These are phyloP conservation scores for Physeter macrocephalus DNA, from an alignment of 2,113 vertebrate genomes.

Conservation along the genomic window DNA sequence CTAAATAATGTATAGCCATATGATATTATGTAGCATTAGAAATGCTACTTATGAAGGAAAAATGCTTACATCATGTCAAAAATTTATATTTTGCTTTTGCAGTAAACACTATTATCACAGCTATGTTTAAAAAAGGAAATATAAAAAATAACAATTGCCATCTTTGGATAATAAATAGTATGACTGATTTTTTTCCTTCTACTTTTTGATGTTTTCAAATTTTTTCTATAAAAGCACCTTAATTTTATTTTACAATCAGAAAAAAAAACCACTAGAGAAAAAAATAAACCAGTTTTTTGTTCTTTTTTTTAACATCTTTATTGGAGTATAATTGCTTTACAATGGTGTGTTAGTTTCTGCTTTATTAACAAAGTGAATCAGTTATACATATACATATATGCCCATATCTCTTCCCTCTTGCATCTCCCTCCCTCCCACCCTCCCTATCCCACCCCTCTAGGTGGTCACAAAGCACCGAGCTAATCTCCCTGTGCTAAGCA, in stretches of 20 bases:
- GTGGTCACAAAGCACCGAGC: no score
- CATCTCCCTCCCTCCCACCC: no score
- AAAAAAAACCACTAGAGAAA: background rate
- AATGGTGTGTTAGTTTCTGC: no score
- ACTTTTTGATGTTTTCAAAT: background rate
- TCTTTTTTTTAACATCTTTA: no score
- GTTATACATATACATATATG: no score
- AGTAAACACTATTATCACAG: background rate
- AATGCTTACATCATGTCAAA: background rate
- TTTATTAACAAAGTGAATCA: no score
- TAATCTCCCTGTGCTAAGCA: no score
- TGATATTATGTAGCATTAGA: background rate
- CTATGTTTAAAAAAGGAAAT: background rate
- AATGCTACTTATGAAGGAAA: slow-evolving; percentile 24
- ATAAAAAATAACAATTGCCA: background rate
- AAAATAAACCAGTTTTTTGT: background rate
- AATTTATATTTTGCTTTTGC: background rate
- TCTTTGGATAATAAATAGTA: background rate
- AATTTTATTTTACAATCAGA: background rate
- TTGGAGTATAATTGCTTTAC: no score
- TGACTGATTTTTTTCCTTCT: background rate
- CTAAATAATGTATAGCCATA: background rate
- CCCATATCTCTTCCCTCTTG: no score
- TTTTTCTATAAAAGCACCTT: background rate
- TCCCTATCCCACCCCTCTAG: no score